Percentiles rank a stretch among this genome's conserved stretches.
Conservation (phyloP, 92 coral and sea anemone genomes). For the Epizoanthus rinbou region DNA sequence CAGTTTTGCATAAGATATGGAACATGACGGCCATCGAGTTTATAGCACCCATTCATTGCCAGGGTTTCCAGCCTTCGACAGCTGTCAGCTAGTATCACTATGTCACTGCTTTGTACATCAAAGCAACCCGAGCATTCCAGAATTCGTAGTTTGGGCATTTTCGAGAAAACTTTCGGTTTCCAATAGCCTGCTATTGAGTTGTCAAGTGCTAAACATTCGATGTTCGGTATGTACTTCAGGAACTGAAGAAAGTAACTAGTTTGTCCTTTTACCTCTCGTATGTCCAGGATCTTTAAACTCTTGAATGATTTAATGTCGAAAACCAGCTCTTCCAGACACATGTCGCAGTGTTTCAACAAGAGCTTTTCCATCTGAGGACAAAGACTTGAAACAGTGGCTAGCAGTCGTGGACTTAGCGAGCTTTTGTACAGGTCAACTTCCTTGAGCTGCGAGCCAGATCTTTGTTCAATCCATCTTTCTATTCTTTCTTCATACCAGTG, state of each 20-base stretch:
- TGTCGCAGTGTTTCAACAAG: conserved; percentile 27
- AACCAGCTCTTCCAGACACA: neutral
- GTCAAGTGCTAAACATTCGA: conserved; percentile 76
- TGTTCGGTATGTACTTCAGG: conserved; percentile 47
- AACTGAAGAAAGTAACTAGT: conserved; percentile 23
- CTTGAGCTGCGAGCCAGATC: conserved; percentile 49
- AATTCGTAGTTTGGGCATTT: conserved; percentile 59
- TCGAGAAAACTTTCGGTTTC: conserved; percentile 59
- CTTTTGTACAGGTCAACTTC: conserved; percentile 34
- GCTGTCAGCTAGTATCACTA: conserved; percentile 54
- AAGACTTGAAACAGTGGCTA: conserved; percentile 15
- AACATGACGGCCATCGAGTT: conserved; percentile 55
- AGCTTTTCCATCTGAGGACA: conserved; percentile 41
- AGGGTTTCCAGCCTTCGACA: conserved; percentile 71
- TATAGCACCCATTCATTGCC: conserved; percentile 69
- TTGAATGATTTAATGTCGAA: conserved; percentile 31
- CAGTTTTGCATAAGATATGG: conserved; percentile 66
- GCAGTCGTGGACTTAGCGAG: conserved; percentile 1
- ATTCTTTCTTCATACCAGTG: conserved; percentile 40
- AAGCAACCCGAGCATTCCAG: conserved; percentile 79
- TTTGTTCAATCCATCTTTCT: conserved; percentile 29
- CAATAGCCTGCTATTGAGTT: conserved; percentile 68
- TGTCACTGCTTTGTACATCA: conserved; percentile 61
- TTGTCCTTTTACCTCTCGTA: conserved; percentile 24
- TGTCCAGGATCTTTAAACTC: conserved; percentile 25